Conservation (phyloP, 2,888 invertebrate species). For the Nemotelus pantherinus region DNA sequence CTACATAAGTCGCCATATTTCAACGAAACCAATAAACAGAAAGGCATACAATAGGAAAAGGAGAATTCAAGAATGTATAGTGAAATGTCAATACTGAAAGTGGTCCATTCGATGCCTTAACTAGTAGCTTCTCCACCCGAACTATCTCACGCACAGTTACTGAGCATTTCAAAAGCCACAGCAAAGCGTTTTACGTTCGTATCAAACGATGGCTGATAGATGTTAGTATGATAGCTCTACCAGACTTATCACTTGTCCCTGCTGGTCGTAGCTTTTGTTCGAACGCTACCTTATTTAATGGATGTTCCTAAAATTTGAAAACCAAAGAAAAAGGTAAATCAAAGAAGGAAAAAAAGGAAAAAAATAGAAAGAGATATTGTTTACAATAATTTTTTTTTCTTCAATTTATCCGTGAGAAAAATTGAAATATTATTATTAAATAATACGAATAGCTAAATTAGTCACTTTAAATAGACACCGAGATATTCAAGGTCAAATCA, state of each 20-base stretch:
- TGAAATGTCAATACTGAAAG: conserved; percentile 94
- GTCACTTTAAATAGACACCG: background rate
- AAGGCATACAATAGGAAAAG: conserved; percentile 86
- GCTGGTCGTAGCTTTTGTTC: conserved; percentile 91
- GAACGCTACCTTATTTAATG: conserved; percentile 74
- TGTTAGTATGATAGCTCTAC: conserved; percentile 62
- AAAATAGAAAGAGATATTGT: background rate
- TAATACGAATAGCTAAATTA: conserved; percentile 23
- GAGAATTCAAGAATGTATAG: conserved; percentile 98
- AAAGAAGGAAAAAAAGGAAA: background rate
- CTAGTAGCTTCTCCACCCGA: conserved; percentile 73
- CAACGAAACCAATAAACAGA: conserved; percentile 97
- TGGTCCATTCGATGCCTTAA: no score
- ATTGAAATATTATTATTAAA: conserved; percentile 3
- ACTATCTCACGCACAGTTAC: conserved; percentile 81
- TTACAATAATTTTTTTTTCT: conserved; percentile 14
- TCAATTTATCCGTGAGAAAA: conserved; percentile 11
- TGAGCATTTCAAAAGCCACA: conserved; percentile 72
- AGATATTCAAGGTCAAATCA: no score
- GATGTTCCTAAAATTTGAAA: conserved; percentile 36
- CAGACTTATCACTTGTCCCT: conserved; percentile 90
- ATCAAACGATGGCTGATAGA: conserved; percentile 70
- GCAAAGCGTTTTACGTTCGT: conserved; percentile 70
- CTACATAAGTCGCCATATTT: conserved; percentile 73
- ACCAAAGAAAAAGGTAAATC: background rate